Evolutionary conservation across 1,140 invertebrate genomes (phyloP).

Genomic region (Micrasema longulum): DNA sequence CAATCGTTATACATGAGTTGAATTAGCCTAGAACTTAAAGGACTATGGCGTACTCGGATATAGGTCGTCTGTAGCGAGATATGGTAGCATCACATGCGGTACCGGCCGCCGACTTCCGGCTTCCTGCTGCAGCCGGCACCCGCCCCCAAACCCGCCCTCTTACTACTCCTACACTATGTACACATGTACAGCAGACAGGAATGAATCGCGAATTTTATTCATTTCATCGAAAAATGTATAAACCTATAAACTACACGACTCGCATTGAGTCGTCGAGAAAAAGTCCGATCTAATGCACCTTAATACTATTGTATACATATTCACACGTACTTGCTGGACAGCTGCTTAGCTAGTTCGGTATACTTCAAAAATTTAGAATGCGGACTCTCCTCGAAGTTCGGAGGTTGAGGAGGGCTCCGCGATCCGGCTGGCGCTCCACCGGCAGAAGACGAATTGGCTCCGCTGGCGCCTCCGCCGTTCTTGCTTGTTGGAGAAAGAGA

Average conservation of each 20-base stretch:
- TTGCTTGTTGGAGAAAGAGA: slow-evolving; percentile 59
- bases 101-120: slow-evolving; percentile 46
- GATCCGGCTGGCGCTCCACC: slow-evolving; percentile 68
- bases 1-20: slow-evolving; percentile 52
- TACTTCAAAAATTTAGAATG: slow-evolving; percentile 98
- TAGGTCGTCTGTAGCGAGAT: slow-evolving; percentile 62
- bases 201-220: slow-evolving; percentile 54
- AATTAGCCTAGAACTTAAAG: slow-evolving; percentile 51
- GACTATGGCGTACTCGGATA: slow-evolving; percentile 54
- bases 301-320: slow-evolving; percentile 50
- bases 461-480: slow-evolving; percentile 61
- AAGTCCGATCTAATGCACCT: slow-evolving; percentile 32
- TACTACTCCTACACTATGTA: slow-evolving; percentile 54
- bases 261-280: slow-evolving; percentile 40
- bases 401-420: slow-evolving; percentile 66
- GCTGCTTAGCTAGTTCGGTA: slow-evolving; percentile 94
- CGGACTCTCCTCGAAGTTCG: slow-evolving; percentile 88
- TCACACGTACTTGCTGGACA: slow-evolving; percentile 95
- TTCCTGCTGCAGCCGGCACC: slow-evolving; percentile 51
- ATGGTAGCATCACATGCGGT: slow-evolving; percentile 68
- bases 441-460: slow-evolving; percentile 58
- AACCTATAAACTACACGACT: slow-evolving; percentile 24
- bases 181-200: slow-evolving; percentile 54
- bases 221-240: slow-evolving; percentile 44
- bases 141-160: slow-evolving; percentile 35